phyloP scores from a whole-genome alignment of 2,888 invertebrate genomes.

The Metallyticus violacea region DNA sequence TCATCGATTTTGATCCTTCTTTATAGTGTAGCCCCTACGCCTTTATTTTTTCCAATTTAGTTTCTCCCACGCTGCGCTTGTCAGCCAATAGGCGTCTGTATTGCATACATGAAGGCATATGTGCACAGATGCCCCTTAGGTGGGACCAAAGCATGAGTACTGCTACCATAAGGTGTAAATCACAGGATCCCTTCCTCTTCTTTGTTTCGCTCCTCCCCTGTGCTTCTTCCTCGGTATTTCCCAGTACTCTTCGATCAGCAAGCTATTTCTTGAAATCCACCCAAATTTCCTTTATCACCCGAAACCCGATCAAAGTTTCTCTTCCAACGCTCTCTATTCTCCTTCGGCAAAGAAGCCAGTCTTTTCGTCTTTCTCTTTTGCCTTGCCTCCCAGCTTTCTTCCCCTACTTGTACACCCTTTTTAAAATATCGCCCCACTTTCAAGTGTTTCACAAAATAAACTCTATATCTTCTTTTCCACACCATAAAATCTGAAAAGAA shows the following conservation, averaged over 20 bases:
- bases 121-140: not conserved
- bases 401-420: slow-evolving; percentile 36
- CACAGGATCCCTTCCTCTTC: slow-evolving; percentile 13
- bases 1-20: no score
- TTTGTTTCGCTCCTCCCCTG: not conserved
- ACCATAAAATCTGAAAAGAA: slow-evolving; percentile 41
- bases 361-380: not conserved
- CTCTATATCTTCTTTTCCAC: slow-evolving; percentile 43
- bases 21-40: no score
- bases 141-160: not conserved
- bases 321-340: slow-evolving; percentile 21
- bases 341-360: not conserved
- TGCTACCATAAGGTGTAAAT: slow-evolving; percentile 10
- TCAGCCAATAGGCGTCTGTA: not conserved
- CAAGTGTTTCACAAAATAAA: slow-evolving; percentile 42
- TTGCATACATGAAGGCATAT: not conserved
- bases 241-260: not conserved
- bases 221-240: not conserved
- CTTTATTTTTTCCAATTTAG: no score
- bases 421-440: slow-evolving; percentile 40
- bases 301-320: slow-evolving; percentile 41
- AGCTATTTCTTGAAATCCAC: slow-evolving; percentile 36
- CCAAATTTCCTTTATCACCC: slow-evolving; percentile 40
- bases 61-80: not conserved
- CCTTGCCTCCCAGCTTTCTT: not conserved